Conservation (phyloP, 2,888 invertebrate species). For the Polymixis lichenea region DNA sequence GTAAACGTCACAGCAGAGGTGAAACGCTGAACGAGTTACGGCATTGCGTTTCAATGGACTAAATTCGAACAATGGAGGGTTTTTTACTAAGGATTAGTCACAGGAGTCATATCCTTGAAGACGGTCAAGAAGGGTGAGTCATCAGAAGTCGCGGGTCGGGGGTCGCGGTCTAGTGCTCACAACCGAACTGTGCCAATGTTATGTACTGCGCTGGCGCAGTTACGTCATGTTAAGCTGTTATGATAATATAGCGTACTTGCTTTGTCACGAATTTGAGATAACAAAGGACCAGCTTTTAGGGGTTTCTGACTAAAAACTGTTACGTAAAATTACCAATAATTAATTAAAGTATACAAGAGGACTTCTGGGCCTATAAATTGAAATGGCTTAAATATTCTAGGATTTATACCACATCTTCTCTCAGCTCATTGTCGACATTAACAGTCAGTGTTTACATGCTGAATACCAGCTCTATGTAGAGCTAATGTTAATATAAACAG, state of each 20-base stretch:
- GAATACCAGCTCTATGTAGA: too few relatives aligned
- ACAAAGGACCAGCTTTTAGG: slow-evolving; percentile 12
- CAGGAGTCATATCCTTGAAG: slow-evolving; percentile 82
- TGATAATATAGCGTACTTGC: slow-evolving; percentile 1
- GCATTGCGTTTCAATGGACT: slow-evolving; percentile 68
- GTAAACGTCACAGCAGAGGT: slow-evolving; percentile 52
- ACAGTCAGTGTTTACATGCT: background rate
- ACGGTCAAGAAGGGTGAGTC: slow-evolving; percentile 84
- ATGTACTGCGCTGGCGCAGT: slow-evolving; percentile 58
- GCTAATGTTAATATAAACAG: too few relatives aligned
- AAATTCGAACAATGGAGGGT: slow-evolving; percentile 79
- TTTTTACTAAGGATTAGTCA: slow-evolving; percentile 80
- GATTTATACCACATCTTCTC: background rate
- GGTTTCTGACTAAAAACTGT: background rate
- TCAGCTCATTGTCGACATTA: background rate
- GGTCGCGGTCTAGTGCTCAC: slow-evolving; percentile 81
- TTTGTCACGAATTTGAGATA: slow-evolving; percentile 23
- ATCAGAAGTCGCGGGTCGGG: slow-evolving; percentile 79
- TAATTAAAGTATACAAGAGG: background rate
- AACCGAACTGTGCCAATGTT: slow-evolving; percentile 71
- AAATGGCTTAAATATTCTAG: background rate
- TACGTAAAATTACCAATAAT: background rate
- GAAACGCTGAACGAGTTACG: slow-evolving; percentile 67
- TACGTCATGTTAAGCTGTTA: slow-evolving; percentile 49
- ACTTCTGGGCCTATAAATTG: background rate